Evolutionary conservation across 2,113 vertebrate genomes (phyloP).

Genomic region (Saguinus imperator): DNA sequence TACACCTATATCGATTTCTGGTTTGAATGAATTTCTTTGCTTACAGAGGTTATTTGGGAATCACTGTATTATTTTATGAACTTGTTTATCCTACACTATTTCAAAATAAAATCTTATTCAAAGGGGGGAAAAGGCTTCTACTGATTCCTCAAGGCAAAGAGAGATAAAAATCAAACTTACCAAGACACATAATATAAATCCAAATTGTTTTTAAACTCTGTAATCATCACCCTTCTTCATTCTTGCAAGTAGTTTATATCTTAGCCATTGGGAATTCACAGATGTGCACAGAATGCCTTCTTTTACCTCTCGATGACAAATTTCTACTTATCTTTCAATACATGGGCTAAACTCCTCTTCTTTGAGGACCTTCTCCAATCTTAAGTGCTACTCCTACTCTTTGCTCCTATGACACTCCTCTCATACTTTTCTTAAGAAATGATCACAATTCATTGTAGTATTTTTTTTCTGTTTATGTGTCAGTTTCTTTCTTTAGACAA

Average conservation of each 20-base stretch:
- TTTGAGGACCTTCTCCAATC: neutral
- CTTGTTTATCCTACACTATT: neutral
- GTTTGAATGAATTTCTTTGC: neutral
- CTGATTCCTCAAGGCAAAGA: neutral
- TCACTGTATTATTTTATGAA: neutral
- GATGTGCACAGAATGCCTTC: rapidly evolving
- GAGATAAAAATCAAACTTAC: neutral
- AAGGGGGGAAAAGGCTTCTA: neutral
- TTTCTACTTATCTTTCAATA: neutral
- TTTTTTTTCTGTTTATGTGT: neutral
- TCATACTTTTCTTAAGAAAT: neutral
- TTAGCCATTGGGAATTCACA: neutral
- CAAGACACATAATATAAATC: neutral
- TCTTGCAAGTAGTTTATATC: neutral
- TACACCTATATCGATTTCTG: neutral
- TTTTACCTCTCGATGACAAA: neutral
- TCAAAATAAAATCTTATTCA: neutral
- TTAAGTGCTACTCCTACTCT: neutral
- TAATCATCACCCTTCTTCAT: neutral
- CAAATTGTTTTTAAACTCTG: neutral
- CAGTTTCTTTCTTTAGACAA: neutral
- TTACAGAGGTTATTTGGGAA: neutral
- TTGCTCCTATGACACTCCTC: rapidly evolving
- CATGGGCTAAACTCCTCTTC: neutral
- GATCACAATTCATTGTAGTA: rapidly evolving